Evolutionary conservation across 2,113 vertebrate genomes (phyloP).

Genomic region (Catharus fuscescens): DNA sequence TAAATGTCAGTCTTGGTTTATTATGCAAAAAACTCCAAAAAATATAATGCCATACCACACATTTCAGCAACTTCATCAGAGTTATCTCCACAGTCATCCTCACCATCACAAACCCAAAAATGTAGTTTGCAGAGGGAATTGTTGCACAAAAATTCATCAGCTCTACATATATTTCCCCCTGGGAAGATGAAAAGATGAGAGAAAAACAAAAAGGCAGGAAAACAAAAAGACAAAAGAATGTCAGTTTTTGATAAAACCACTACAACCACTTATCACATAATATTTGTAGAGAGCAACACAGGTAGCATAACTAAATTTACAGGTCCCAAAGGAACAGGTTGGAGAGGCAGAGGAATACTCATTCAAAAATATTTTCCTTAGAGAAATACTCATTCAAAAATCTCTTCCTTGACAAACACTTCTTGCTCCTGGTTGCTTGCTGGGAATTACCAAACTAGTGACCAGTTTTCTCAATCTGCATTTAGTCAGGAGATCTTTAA

Average conservation of each 20-base stretch:
- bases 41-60: constrained; percentile 82
- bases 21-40: not conserved
- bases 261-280: not conserved
- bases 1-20: not conserved
- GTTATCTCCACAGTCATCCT: constrained; percentile 97
- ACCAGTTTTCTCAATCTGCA: not conserved
- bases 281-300: not conserved
- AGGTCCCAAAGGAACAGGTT: not conserved
- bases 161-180: constrained; percentile 89
- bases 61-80: constrained; percentile 92
- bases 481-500: not conserved
- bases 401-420: not conserved
- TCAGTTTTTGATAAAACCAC: not conserved
- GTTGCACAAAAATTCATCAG: constrained; percentile 96
- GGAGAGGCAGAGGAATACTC: not conserved
- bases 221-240: not conserved
- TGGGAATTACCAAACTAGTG: not conserved
- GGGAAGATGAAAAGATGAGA: not conserved
- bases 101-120: constrained; percentile 96
- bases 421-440: not conserved
- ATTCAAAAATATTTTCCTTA: not conserved
- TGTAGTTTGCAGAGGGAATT: constrained; percentile 96
- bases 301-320: not conserved
- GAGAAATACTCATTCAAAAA: not conserved
- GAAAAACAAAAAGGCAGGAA: not conserved